Evolutionary conservation across 1,140 invertebrate species (phyloP).

Genomic region (Wiebesia pumilae): DNA sequence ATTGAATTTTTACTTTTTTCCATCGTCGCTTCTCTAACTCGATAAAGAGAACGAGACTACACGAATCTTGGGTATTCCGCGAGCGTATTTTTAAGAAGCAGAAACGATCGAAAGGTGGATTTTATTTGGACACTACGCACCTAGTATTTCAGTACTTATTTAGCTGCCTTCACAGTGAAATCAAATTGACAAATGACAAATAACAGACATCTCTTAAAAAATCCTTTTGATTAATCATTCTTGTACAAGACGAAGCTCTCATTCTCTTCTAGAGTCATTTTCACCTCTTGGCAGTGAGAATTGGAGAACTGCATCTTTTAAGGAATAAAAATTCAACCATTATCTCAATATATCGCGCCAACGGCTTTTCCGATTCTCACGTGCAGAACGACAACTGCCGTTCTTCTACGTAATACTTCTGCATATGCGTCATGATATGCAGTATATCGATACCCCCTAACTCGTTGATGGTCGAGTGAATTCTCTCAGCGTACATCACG

Average conservation of each 20-base stretch:
- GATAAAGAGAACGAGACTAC: neutral
- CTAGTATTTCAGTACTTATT: neutral
- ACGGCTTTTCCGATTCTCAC: neutral
- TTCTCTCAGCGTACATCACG: conserved; percentile 47
- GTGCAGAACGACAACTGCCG: neutral
- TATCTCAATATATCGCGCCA: neutral
- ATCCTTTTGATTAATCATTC: conserved; percentile 8
- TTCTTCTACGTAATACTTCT: conserved; percentile 7
- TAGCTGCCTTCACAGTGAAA: neutral
- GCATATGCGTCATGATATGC: neutral
- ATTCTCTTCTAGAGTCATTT: no score
- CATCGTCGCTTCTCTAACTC: neutral
- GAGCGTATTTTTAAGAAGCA: neutral
- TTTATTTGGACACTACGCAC: neutral
- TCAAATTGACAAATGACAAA: neutral
- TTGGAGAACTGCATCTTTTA: neutral
- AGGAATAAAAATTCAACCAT: conserved; percentile 26
- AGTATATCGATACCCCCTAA: conserved; percentile 24
- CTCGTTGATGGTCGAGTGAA: conserved; percentile 38
- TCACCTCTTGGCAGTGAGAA: neutral
- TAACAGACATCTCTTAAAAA: conserved; percentile 6
- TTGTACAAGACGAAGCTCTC: neutral
- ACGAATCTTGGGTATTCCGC: neutral
- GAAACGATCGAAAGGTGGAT: conserved; percentile 16
- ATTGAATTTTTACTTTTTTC: conserved; percentile 36